Percentiles rank a stretch among this genome's conserved stretches.
Evolutionary conservation across 2,797 vertebrate species (phyloP).

Genomic region (Sardinella longiceps): DNA sequence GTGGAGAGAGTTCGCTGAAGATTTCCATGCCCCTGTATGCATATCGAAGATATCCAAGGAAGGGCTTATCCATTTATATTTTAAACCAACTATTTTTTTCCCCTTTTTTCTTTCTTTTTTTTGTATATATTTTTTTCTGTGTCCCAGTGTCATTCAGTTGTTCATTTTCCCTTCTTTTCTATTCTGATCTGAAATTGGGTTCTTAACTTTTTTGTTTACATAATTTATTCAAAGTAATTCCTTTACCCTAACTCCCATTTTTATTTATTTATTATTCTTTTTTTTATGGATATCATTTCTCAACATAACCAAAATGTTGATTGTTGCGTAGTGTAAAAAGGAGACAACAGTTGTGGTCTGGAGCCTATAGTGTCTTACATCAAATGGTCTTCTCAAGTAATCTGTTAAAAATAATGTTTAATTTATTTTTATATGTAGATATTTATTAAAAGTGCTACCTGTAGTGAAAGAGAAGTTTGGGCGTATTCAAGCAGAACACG

Average conservation of each 20-base stretch:
- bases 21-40: background rate
- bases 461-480: slow-evolving; percentile 25
- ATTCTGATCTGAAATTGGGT: background rate
- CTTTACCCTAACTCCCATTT: slow-evolving; percentile 9
- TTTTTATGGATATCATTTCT: background rate
- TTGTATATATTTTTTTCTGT: background rate
- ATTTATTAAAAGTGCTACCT: slow-evolving; percentile 50
- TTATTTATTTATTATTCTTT: slow-evolving; percentile 25
- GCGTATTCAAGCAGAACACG: background rate
- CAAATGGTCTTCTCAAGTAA: slow-evolving; percentile 35
- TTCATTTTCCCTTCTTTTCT: background rate
- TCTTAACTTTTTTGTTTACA: slow-evolving; percentile 3
- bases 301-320: slow-evolving; percentile 16
- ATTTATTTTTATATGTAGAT: slow-evolving; percentile 54
- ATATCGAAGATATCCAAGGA: background rate
- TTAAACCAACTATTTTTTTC: background rate
- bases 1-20: slow-evolving; percentile 16
- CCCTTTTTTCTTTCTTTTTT: slow-evolving; percentile 23
- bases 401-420: slow-evolving; percentile 29
- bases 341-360: background rate
- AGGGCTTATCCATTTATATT: slow-evolving; percentile 20
- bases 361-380: slow-evolving; percentile 40
- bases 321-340: slow-evolving; percentile 8
- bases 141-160: background rate
- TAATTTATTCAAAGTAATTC: slow-evolving; percentile 37